Conservation (phyloP, 2,888 invertebrate genomes). For the Hypercompe scribonia region DNA sequence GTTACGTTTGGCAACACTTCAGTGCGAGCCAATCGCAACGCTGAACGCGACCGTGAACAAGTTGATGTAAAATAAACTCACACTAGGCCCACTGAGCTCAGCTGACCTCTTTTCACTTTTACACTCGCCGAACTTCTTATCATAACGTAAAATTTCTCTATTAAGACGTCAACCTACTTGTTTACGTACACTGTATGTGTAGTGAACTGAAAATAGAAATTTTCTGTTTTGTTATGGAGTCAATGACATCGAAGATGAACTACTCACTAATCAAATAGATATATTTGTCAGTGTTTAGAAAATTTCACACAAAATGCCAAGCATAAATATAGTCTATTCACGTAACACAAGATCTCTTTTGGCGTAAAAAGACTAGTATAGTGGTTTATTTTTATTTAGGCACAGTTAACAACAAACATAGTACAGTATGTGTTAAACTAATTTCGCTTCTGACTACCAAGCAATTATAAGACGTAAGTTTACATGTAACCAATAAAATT, state of each 20-base stretch:
- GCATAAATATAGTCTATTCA: background rate
- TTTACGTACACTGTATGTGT: background rate
- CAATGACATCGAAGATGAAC: background rate
- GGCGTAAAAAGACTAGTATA: background rate
- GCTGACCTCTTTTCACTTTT: background rate
- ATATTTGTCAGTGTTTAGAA: background rate
- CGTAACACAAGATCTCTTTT: background rate
- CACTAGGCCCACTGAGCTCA: background rate
- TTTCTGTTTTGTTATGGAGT: background rate
- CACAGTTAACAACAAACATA: background rate
- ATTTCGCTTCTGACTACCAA: background rate
- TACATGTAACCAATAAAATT: too few species aligned
- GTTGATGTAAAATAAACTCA: too few species aligned
- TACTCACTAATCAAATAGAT: conserved; percentile 1
- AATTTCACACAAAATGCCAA: background rate
- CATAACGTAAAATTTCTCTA: background rate
- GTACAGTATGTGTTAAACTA: background rate
- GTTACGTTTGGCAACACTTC: too few species aligned
- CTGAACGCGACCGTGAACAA: too few species aligned
- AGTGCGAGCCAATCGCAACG: too few species aligned
- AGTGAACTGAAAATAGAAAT: background rate
- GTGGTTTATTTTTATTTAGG: background rate
- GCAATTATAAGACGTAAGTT: too few species aligned
- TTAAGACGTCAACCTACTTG: background rate
- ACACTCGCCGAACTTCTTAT: background rate